phyloP scores from a whole-genome alignment of 2,888 invertebrate species.

The Apamea crenata region DNA sequence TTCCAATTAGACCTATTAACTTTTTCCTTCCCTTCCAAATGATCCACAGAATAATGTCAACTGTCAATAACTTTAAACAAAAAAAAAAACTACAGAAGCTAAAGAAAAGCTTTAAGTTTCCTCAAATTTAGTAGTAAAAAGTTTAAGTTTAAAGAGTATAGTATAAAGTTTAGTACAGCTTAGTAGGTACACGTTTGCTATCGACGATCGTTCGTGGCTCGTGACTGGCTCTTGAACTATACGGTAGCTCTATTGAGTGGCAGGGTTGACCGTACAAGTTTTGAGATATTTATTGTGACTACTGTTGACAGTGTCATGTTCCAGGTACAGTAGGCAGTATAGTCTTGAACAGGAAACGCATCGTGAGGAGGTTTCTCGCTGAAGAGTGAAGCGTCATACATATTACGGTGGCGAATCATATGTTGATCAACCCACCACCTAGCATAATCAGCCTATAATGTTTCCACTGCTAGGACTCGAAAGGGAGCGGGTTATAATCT shows the following conservation, averaged over 20 bases:
- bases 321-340: background rate
- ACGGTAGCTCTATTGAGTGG: constrained; percentile 70
- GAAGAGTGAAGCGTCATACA: background rate
- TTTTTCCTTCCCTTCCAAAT: constrained; percentile 27
- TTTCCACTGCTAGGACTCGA: no score
- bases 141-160: constrained; percentile 23
- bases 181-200: constrained; percentile 68
- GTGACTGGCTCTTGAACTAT: constrained; percentile 81
- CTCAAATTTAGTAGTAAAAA: constrained; percentile 37
- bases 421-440: background rate
- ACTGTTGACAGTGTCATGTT: background rate
- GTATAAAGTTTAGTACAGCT: constrained; percentile 13
- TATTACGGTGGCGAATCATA: background rate
- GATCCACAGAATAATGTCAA: constrained; percentile 16
- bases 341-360: background rate
- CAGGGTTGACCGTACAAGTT: constrained; percentile 71
- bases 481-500: background rate
- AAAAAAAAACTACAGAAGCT: constrained; percentile 31
- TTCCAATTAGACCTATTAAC: constrained; percentile 46
- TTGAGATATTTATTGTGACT: background rate
- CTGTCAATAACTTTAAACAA: constrained; percentile 20
- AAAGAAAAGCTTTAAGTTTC: constrained; percentile 19
- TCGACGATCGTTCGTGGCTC: constrained; percentile 74
- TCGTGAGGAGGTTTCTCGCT: background rate
- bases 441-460: no score